Evolutionary conservation across 2,888 invertebrate genomes (phyloP).

Genomic region (Meloe dianella): DNA sequence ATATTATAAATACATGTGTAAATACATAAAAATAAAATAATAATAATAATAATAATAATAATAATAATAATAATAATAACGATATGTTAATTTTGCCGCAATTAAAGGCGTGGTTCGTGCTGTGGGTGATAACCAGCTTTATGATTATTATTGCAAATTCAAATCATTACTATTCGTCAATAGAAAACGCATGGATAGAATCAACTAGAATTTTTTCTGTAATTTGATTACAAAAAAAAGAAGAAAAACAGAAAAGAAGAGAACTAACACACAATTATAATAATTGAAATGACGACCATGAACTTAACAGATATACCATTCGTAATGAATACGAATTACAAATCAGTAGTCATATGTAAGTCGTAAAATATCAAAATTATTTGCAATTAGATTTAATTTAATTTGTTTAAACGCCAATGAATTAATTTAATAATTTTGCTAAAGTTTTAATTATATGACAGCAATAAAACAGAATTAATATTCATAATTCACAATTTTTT

Average conservation of each 20-base stretch:
- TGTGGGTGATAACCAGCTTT: conserved; percentile 25
- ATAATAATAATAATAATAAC: conserved; percentile 8
- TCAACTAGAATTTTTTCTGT: background rate
- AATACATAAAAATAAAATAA: background rate
- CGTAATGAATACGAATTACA: background rate
- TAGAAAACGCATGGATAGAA: background rate
- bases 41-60: too few relatives aligned
- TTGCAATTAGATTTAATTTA: background rate
- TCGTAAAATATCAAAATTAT: background rate
- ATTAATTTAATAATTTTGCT: background rate
- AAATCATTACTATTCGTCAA: conserved; percentile 7
- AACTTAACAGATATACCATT: conserved; percentile 8
- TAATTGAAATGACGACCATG: background rate
- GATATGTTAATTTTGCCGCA: conserved; percentile 30
- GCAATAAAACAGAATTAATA: background rate
- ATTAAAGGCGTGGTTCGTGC: conserved; percentile 30
- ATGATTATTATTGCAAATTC: conserved; percentile 15
- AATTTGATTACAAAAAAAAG: background rate
- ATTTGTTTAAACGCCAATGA: background rate
- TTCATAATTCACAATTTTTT: background rate
- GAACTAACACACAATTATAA: background rate
- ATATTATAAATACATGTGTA: background rate
- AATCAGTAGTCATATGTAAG: background rate
- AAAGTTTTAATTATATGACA: background rate
- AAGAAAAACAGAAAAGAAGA: background rate